A percentile compares a stretch with the other conserved stretches of the same genome.
Conservation (phyloP, 2,113 vertebrate genomes). For the Polyodon spathula region DNA sequence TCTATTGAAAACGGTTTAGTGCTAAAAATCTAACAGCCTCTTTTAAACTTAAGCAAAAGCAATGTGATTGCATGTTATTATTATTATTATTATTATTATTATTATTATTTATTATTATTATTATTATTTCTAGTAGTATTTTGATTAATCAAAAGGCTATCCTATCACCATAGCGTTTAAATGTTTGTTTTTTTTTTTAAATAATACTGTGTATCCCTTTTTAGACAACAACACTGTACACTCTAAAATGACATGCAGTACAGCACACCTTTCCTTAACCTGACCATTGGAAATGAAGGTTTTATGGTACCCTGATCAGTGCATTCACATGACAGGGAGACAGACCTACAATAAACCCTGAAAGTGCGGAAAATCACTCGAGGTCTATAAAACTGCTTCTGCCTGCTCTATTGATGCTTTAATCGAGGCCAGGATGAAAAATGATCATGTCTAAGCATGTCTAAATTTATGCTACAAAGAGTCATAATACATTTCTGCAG, state of each 20-base stretch:
- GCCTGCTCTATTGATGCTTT: conserved; percentile 26
- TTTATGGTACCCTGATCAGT: conserved; percentile 28
- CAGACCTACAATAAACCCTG: conserved; percentile 38
- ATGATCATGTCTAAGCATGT: conserved; percentile 44
- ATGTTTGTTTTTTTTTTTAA: too few relatives aligned
- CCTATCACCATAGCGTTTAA: too few relatives aligned
- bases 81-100: too few relatives aligned
- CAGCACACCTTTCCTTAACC: conserved; percentile 11
- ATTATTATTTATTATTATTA: too few relatives aligned
- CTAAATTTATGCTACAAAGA: conserved; percentile 41
- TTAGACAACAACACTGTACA: conserved; percentile 1
- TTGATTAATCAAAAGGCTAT: too few relatives aligned
- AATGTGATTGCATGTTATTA: too few relatives aligned
- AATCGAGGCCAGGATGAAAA: conserved; percentile 41
- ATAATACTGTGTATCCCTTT: background rate
- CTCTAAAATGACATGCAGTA: conserved; percentile 14
- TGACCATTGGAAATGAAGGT: conserved; percentile 28
- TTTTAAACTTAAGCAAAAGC: too few relatives aligned
- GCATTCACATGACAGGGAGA: conserved; percentile 26
- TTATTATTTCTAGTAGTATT: too few relatives aligned
- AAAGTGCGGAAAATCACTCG: conserved; percentile 38
- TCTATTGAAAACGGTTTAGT: too few relatives aligned
- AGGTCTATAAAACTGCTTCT: conserved; percentile 24
- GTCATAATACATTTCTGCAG: conserved; percentile 31
- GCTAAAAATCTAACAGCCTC: too few relatives aligned